These are phyloP conservation scores for Cynopterus sphinx DNA, from an alignment of 2,797 vertebrate species.

Conservation along the genomic window DNA sequence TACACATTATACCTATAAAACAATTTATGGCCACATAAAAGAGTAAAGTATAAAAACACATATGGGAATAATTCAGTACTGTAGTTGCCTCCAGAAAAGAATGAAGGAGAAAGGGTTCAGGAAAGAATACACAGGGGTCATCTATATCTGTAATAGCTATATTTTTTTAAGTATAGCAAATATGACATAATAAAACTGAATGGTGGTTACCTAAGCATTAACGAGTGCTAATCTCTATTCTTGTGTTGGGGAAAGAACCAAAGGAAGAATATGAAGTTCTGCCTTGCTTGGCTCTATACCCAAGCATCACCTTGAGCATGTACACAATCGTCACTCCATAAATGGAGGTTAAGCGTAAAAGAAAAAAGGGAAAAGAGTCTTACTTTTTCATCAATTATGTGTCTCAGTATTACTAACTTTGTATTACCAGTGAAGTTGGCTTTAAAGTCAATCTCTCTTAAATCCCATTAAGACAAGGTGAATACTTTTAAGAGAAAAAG, in stretches of 20 bases:
- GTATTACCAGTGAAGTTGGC: not conserved
- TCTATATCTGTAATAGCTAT: not conserved
- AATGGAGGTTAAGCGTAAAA: not conserved
- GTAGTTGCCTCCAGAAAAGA: not conserved
- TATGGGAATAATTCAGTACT: not conserved
- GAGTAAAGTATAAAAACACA: not conserved
- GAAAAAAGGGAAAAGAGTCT: not conserved
- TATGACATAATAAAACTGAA: not conserved
- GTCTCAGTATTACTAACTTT: not conserved
- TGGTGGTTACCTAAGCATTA: not conserved
- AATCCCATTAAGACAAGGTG: not conserved
- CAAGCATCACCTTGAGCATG: not conserved
- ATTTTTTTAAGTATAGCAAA: not conserved
- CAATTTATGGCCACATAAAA: not conserved
- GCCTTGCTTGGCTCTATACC: not conserved
- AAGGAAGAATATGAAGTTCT: not conserved
- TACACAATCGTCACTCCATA: not conserved
- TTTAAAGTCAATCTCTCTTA: conserved; percentile 39
- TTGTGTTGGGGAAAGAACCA: not conserved
- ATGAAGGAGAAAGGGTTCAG: not conserved
- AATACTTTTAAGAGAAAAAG: not conserved
- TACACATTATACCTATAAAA: not conserved
- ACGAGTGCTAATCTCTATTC: not conserved
- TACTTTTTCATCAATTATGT: not conserved
- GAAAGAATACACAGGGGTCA: not conserved